phyloP scores from a whole-genome alignment of 2,888 invertebrate species.

The Leptinotarsa haldemani region DNA sequence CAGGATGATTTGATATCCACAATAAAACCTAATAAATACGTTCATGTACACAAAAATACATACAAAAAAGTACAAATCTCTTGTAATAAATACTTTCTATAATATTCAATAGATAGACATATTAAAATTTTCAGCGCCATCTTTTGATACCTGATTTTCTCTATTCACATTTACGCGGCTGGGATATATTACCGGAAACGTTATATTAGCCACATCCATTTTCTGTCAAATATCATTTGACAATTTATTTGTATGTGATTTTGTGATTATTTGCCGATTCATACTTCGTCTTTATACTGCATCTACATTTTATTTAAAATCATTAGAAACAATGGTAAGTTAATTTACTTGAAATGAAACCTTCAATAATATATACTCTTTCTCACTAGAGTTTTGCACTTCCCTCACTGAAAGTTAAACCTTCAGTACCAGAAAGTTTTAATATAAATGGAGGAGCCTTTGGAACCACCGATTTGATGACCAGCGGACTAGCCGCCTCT shows the following conservation, averaged over 20 bases:
- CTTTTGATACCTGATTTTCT: too few relatives aligned
- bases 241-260: neutral
- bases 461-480: conserved; percentile 75
- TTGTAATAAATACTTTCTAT: too few relatives aligned
- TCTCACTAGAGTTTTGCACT: conserved; percentile 75
- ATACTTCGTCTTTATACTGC: neutral
- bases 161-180: too few relatives aligned
- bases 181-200: too few relatives aligned
- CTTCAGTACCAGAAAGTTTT: conserved; percentile 66
- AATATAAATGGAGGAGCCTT: conserved; percentile 70
- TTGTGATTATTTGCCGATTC: conserved; percentile 9
- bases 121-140: too few relatives aligned
- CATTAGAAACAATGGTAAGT: conserved; percentile 32
- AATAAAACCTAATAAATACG: too few relatives aligned
- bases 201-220: too few relatives aligned
- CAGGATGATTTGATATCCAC: too few relatives aligned
- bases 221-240: neutral
- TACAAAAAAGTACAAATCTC: too few relatives aligned
- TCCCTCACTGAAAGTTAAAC: conserved; percentile 72
- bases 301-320: neutral
- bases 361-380: neutral
- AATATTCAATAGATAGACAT: too few relatives aligned
- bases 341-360: conserved; percentile 1
- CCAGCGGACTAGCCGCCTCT: conserved; percentile 70
- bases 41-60: too few relatives aligned